These are phyloP conservation scores for Nasua narica DNA, from an alignment of 2,797 vertebrate species.

Conservation along the genomic window DNA sequence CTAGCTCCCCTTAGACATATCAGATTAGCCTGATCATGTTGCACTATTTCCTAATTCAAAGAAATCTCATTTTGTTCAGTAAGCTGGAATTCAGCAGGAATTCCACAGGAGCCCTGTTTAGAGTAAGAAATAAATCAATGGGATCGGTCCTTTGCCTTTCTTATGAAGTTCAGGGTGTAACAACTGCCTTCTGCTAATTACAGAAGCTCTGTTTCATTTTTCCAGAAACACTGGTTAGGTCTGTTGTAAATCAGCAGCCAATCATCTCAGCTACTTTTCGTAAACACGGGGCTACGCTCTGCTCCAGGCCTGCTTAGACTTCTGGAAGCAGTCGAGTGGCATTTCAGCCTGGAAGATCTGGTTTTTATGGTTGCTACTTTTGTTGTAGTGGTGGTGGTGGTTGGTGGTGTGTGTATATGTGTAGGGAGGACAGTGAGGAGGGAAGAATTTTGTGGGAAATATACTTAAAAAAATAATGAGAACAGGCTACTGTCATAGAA, in stretches of 20 bases:
- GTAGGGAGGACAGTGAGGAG: not conserved
- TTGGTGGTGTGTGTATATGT: not conserved
- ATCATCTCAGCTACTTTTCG: not conserved
- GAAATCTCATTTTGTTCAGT: not conserved
- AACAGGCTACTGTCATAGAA: not conserved
- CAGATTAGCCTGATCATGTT: not conserved
- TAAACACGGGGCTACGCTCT: not conserved
- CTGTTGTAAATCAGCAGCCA: slow-evolving; percentile 31
- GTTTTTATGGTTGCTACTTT: not conserved
- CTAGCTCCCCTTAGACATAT: not conserved
- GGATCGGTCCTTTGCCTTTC: not conserved
- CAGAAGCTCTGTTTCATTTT: slow-evolving; percentile 45
- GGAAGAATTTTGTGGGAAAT: not conserved
- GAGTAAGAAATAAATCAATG: not conserved
- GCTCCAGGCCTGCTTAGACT: not conserved
- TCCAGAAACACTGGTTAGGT: slow-evolving; percentile 40
- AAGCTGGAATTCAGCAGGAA: not conserved
- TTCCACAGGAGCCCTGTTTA: not conserved
- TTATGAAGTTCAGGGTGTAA: not conserved
- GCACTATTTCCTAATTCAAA: not conserved
- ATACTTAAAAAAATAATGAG: not conserved
- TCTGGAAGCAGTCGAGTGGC: not conserved
- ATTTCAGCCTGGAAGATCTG: not conserved
- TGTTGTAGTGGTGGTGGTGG: not conserved
- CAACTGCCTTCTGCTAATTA: slow-evolving; percentile 7